A percentile compares a stretch with the other conserved stretches of the same genome.
Conservation (phyloP, 2,113 vertebrate genomes). For the Trogon melanurus region DNA sequence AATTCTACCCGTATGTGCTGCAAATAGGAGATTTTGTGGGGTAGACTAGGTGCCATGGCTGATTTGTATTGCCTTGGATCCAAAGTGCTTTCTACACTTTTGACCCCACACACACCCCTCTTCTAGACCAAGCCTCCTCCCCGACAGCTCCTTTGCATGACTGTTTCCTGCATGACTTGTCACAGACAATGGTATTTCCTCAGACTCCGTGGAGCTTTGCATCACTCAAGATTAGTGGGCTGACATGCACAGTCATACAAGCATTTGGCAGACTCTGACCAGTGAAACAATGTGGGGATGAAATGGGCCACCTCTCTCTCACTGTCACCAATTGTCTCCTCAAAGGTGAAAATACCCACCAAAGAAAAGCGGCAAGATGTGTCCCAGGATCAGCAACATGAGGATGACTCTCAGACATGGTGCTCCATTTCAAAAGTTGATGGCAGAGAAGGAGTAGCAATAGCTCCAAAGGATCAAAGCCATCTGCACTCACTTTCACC, state of each 20-base stretch:
- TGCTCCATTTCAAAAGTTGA: neutral
- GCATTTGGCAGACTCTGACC: slow-evolving; percentile 16
- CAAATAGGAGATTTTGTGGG: neutral
- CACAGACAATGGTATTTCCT: slow-evolving; percentile 47
- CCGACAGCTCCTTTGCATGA: slow-evolving; percentile 37
- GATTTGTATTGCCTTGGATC: slow-evolving; percentile 20
- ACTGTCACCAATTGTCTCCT: neutral
- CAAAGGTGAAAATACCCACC: neutral
- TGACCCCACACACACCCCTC: neutral
- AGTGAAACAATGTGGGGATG: neutral
- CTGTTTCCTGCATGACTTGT: slow-evolving; percentile 54
- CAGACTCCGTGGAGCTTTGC: neutral
- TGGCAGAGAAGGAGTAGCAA: neutral
- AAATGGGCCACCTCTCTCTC: neutral
- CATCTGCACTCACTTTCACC: neutral
- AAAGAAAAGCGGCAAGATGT: neutral
- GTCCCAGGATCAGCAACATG: neutral
- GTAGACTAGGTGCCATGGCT: neutral
- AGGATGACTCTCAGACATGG: neutral
- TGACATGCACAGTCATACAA: slow-evolving; percentile 1
- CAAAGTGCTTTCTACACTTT: slow-evolving; percentile 60
- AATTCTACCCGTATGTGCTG: neutral
- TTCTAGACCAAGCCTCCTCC: neutral
- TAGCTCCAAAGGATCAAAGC: neutral
- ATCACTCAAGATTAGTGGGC: neutral